These are phyloP conservation scores for Gasterosteus aculeatus DNA, from an alignment of 2,113 vertebrate species.

Conservation along the genomic window DNA sequence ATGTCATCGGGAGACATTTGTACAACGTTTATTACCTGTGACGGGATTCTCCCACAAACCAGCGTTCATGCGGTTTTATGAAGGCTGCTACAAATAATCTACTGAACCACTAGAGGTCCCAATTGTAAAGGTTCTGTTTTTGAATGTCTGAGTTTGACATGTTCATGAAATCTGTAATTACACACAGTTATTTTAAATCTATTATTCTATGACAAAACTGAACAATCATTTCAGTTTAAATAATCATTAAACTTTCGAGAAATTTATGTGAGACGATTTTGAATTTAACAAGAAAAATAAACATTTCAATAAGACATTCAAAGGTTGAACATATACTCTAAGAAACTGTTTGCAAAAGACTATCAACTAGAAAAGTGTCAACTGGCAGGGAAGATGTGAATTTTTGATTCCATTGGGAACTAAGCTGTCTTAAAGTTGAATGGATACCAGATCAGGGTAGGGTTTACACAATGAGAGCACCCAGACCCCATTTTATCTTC, in stretches of 20 bases:
- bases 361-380: background rate
- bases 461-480: background rate
- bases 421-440: background rate
- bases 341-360: background rate
- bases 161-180: background rate
- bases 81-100: background rate
- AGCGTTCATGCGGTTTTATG: background rate
- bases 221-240: background rate
- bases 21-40: background rate
- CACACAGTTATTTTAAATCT: background rate
- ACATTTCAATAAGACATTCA: background rate
- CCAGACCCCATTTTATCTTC: background rate
- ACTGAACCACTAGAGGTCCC: slow-evolving; percentile 52
- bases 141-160: background rate
- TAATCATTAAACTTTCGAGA: background rate
- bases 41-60: background rate
- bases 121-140: slow-evolving; percentile 17
- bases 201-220: background rate
- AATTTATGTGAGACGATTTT: background rate
- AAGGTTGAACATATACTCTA: background rate
- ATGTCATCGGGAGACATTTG: background rate
- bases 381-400: background rate
- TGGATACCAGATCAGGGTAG: background rate
- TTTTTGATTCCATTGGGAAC: background rate
- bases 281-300: background rate